Evolutionary conservation across 2,797 vertebrate species (phyloP).

Genomic region (Gymnoscopelus microlampas): DNA sequence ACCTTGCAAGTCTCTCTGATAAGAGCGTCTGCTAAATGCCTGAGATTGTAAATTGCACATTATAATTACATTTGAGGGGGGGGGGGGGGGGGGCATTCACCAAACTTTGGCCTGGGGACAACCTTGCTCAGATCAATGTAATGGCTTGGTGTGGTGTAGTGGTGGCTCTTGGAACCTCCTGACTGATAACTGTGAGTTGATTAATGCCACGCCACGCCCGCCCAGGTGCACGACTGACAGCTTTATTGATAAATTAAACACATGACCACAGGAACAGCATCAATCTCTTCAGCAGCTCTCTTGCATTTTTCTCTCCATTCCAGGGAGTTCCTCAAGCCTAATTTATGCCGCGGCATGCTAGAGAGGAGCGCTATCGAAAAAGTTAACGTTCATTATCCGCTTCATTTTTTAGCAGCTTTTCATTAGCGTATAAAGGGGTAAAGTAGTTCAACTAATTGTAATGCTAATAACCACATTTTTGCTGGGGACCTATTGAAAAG

Average conservation of each 20-base stretch:
- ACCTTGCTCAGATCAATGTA: constrained; percentile 67
- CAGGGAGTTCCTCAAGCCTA: constrained; percentile 58
- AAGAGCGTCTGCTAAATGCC: too few species aligned
- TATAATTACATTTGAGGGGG: too few species aligned
- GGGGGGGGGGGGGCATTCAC: not conserved
- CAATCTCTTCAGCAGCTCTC: constrained; percentile 64
- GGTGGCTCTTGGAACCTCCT: constrained; percentile 55
- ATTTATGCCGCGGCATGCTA: constrained; percentile 26
- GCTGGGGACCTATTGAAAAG: too few species aligned
- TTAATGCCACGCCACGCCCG: constrained; percentile 68
- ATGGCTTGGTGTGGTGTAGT: constrained; percentile 55
- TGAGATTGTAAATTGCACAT: too few species aligned
- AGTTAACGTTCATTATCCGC: too few species aligned
- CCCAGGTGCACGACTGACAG: constrained; percentile 74
- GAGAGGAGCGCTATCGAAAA: too few species aligned
- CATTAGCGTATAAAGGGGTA: too few species aligned
- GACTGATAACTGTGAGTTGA: constrained; percentile 77
- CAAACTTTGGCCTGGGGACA: constrained; percentile 67
- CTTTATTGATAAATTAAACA: constrained; percentile 82
- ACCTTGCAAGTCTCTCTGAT: too few species aligned
- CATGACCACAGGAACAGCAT: constrained; percentile 72
- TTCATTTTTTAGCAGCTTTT: too few species aligned
- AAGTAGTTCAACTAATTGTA: too few species aligned
- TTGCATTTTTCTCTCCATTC: constrained; percentile 34
- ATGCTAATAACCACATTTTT: too few species aligned